Conservation (phyloP, 2,113 vertebrate genomes). For the Cyanoramphus novaezelandiae region DNA sequence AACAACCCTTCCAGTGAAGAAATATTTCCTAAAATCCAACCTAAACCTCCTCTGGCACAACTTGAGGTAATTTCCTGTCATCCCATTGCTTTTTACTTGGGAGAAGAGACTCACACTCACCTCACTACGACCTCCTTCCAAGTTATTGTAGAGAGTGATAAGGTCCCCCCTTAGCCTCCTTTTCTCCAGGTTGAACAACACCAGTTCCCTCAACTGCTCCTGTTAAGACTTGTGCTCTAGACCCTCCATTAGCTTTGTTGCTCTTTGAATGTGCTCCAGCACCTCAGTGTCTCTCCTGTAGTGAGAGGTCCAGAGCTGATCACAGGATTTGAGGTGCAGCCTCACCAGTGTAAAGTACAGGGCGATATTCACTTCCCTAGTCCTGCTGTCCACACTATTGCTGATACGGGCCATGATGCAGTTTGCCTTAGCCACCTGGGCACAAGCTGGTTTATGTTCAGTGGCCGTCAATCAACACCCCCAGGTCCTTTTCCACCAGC, state of each 20-base stretch:
- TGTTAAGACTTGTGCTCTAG: neutral
- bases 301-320: neutral
- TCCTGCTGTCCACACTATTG: neutral
- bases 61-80: neutral
- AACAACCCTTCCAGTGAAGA: neutral
- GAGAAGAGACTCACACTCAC: neutral
- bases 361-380: fast-evolving
- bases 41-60: neutral
- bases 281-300: neutral
- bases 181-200: neutral
- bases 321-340: fast-evolving
- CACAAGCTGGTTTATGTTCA: neutral
- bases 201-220: neutral
- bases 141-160: neutral
- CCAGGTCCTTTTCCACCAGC: fast-evolving
- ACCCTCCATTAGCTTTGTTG: neutral
- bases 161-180: neutral
- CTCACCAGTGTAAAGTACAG: neutral
- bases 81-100: neutral
- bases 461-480: fast-evolving
- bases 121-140: neutral
- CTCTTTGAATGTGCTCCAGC: neutral
- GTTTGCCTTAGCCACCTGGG: neutral
- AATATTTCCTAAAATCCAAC: neutral
- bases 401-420: neutral